phyloP scores from a whole-genome alignment of 2,797 vertebrate genomes.

The Heliangelus exortis region DNA sequence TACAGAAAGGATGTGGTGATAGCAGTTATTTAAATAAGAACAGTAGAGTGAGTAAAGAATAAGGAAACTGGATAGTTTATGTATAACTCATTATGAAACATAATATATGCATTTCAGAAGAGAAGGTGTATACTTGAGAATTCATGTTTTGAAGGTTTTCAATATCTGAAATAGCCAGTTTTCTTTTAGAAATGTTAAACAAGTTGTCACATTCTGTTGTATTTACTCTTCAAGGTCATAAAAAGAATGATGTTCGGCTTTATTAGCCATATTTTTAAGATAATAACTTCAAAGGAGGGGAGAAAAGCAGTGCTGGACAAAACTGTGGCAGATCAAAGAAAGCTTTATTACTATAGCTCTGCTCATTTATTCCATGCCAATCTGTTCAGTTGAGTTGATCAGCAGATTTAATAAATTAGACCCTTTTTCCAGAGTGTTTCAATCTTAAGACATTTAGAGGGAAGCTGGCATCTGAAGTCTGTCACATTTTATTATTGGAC shows the following conservation, averaged over 20 bases:
- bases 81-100: neutral
- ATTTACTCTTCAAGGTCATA: conserved; percentile 25
- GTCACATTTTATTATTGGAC: neutral
- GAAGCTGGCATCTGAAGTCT: neutral
- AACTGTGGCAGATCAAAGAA: neutral
- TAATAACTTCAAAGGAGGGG: neutral
- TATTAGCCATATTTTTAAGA: neutral
- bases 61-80: neutral
- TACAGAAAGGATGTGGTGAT: neutral
- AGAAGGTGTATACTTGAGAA: neutral
- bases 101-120: neutral
- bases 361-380: neutral
- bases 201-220: conserved; percentile 10
- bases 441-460: neutral
- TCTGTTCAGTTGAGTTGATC: neutral
- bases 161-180: conserved; percentile 32
- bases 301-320: neutral
- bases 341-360: neutral
- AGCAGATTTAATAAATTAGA: neutral
- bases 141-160: conserved; percentile 30
- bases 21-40: neutral
- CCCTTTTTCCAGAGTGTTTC: neutral
- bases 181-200: conserved; percentile 2
- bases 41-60: neutral
- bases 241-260: conserved; percentile 2